phyloP scores from a whole-genome alignment of 2,888 invertebrate genomes.

The Xestoiulus laeticollis region DNA sequence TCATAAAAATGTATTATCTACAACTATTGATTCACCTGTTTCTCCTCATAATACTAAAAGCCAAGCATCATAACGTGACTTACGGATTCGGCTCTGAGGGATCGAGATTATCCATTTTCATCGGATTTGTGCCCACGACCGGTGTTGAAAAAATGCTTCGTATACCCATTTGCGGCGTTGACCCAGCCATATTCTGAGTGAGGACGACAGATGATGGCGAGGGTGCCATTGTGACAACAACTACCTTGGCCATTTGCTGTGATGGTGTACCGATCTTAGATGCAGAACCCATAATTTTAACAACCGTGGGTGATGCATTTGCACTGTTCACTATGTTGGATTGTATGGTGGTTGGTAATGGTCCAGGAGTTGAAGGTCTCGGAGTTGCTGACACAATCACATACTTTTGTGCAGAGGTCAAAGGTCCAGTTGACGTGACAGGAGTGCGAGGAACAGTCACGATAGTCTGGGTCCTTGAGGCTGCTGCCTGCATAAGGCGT shows the following conservation, averaged over 20 bases:
- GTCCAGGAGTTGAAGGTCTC: constrained; percentile 51
- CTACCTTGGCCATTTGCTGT: constrained; percentile 54
- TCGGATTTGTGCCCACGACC: not conserved
- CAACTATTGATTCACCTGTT: no score
- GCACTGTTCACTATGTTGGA: not conserved
- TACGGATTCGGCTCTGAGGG: not conserved
- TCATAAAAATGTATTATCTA: no score
- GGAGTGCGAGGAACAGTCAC: constrained; percentile 54
- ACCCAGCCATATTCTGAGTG: constrained; percentile 12
- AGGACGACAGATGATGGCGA: constrained; percentile 46
- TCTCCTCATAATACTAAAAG: not conserved
- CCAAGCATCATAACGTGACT: not conserved
- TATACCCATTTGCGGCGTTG: constrained; percentile 47
- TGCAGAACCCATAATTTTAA: constrained; percentile 52
- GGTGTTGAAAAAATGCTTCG: constrained; percentile 50
- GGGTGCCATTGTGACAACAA: constrained; percentile 55
- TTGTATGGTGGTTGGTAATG: constrained; percentile 32
- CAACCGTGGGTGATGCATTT: constrained; percentile 51
- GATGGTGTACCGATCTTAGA: constrained; percentile 49
- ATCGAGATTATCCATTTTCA: not conserved
- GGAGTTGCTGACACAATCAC: constrained; percentile 53
- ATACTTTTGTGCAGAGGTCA: constrained; percentile 53
- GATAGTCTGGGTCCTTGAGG: constrained; percentile 54
- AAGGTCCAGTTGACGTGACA: not conserved
- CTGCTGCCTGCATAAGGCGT: constrained; percentile 52